Conservation (phyloP, 2,888 invertebrate species). For the Athalia cordata region DNA sequence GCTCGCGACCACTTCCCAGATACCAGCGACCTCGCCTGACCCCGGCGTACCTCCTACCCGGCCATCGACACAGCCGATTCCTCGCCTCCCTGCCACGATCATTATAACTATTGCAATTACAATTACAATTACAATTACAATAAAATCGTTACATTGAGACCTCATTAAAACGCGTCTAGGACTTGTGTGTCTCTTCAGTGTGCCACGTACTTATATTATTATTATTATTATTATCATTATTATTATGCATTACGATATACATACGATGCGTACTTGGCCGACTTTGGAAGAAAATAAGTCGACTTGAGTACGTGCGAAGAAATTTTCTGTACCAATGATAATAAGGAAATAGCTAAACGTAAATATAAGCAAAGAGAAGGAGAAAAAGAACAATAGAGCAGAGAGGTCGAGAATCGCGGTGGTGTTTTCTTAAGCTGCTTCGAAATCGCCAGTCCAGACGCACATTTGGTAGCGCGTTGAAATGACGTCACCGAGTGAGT, state of each 20-base stretch:
- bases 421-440: too few species aligned
- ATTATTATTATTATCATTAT: not conserved
- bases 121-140: slow-evolving; percentile 68
- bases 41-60: slow-evolving; percentile 75
- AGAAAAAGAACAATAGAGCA: too few species aligned
- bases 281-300: too few species aligned
- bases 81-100: slow-evolving; percentile 68
- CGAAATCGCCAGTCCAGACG: too few species aligned
- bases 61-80: slow-evolving; percentile 65
- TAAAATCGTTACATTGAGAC: slow-evolving; percentile 71
- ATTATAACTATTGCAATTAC: slow-evolving; percentile 72
- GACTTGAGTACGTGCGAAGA: too few species aligned
- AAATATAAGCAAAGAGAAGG: too few species aligned
- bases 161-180: slow-evolving; percentile 67
- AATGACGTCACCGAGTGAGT: too few species aligned
- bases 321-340: too few species aligned
- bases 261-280: too few species aligned
- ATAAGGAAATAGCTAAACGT: too few species aligned
- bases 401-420: too few species aligned
- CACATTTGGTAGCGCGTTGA: too few species aligned
- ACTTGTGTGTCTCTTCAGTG: slow-evolving; percentile 51
- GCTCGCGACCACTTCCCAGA: slow-evolving; percentile 84
- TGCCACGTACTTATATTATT: slow-evolving; percentile 16
- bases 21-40: slow-evolving; percentile 79
- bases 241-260: not conserved